phyloP scores from a whole-genome alignment of 2,797 vertebrate species.

The Melanotaenia trifasciata region DNA sequence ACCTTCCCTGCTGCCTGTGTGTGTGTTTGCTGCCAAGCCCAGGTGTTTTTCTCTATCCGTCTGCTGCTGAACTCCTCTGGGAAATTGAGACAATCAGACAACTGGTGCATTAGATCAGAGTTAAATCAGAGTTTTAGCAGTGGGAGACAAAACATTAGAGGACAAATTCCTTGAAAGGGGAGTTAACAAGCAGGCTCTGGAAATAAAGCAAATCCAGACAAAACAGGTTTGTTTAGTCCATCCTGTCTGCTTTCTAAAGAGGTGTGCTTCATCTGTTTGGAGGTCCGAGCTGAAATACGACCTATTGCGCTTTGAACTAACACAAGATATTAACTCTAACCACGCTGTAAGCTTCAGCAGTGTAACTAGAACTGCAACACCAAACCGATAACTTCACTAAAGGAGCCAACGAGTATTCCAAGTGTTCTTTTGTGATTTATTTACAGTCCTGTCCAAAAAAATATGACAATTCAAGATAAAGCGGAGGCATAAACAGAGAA shows the following conservation, averaged over 20 bases:
- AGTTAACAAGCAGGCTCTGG: constrained; percentile 9
- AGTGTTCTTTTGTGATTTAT: not conserved
- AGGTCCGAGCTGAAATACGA: not conserved
- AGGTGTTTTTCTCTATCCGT: constrained; percentile 9
- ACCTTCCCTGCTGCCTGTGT: not conserved
- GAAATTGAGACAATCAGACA: not conserved
- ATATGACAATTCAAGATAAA: not conserved
- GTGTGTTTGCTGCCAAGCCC: not conserved
- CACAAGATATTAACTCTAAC: not conserved
- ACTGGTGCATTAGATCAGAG: not conserved
- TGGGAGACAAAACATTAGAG: not conserved
- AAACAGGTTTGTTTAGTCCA: not conserved
- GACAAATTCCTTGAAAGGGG: not conserved
- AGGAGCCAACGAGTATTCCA: not conserved
- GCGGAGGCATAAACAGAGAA: no score
- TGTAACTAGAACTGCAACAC: constrained; percentile 4
- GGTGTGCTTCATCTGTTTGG: constrained; percentile 5
- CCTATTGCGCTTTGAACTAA: constrained; percentile 15
- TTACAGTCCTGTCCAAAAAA: not conserved
- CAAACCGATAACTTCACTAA: constrained; percentile 4
- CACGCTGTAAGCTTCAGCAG: not conserved
- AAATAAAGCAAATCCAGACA: not conserved
- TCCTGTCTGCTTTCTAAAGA: not conserved
- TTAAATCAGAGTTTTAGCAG: not conserved
- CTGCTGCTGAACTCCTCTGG: not conserved